Evolutionary conservation across 1,140 invertebrate species (phyloP), one percentile per base, ranked within the genome.

Genomic region (Zaprionus nigranus): DNA sequence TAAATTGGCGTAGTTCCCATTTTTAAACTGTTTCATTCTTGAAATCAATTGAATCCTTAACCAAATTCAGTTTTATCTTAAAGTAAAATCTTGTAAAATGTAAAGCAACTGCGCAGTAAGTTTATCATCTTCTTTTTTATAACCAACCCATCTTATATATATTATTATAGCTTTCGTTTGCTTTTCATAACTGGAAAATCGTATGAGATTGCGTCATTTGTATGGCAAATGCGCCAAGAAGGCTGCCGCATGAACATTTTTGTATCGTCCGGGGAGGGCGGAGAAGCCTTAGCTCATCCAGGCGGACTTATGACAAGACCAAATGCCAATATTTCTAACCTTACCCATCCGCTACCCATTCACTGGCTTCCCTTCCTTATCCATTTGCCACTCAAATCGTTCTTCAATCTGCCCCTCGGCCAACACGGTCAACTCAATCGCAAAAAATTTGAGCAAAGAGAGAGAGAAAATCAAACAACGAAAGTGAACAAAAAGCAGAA

Each of bases 381-480:
- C 22, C 34, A 22, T 54, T 40, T 53, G 13, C 30, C 13, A 68
- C 56, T 26, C 65, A 64, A 71, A 75, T 80, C 67, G 61, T 43
- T 69, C 9, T 66, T 70, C 79, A 78, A 79, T 73, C 68, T 74
- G 72, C 54, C 71, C 76, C 72, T 38, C 57, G 36, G 79, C 71
- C 71, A 72, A 81, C 15, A 2, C n/a, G 60, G 12, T 57, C 61
- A 86, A 79, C 70, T 82, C 82, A 86, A 80, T 75, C 59, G 56
- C 51, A 82, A 86, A 76, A 82, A 46, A 80, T 72, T 65, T 72
- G 79, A 74, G 65, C 82, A 82, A 65, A 40, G 57, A 54, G 49
- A 20, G 38, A 43, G 6, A 46, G 20, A 34, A 82, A 86, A 86
- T 68, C 79, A 82, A 82, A 73, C 73, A 78, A 49, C 22, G 67